Evolutionary conservation across 2,888 invertebrate species (phyloP).

Genomic region (Creontiades dilutus): DNA sequence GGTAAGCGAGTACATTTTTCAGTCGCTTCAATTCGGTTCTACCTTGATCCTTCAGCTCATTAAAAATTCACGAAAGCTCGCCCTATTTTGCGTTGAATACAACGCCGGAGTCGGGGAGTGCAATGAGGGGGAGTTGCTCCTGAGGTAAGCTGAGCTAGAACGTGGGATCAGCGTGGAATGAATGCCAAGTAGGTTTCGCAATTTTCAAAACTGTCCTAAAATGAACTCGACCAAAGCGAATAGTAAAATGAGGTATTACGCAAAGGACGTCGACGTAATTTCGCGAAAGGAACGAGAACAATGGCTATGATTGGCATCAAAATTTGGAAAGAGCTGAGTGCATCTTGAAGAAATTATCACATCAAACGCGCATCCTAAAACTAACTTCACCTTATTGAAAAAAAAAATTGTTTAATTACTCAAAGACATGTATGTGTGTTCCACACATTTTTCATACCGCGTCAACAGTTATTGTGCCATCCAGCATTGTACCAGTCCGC

Average conservation of each 20-base stretch:
- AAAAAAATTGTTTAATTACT: no score
- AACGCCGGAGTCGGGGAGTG: not conserved
- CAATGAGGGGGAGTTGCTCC: not conserved
- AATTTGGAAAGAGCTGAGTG: no score
- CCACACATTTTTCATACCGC: no score
- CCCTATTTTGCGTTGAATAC: conserved; percentile 26
- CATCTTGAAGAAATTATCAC: no score
- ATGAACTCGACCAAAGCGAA: not conserved
- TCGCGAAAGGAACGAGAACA: no score
- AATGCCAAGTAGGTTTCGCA: conserved; percentile 9
- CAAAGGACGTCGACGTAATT: no score
- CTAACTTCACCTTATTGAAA: no score
- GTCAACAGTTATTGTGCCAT: no score
- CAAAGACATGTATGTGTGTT: no score
- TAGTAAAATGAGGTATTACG: not conserved
- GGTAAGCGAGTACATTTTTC: not conserved
- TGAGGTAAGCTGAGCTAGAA: conserved; percentile 2
- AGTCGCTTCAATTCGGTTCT: not conserved
- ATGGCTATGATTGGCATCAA: no score
- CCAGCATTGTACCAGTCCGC: no score
- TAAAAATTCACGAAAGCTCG: not conserved
- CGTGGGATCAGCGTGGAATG: not conserved
- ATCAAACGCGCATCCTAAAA: no score
- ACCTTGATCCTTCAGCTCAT: conserved; percentile 1
- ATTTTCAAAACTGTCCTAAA: not conserved